These are phyloP conservation scores for Chloebia gouldiae DNA, from an alignment of 2,113 vertebrate genomes.

Conservation along the genomic window DNA sequence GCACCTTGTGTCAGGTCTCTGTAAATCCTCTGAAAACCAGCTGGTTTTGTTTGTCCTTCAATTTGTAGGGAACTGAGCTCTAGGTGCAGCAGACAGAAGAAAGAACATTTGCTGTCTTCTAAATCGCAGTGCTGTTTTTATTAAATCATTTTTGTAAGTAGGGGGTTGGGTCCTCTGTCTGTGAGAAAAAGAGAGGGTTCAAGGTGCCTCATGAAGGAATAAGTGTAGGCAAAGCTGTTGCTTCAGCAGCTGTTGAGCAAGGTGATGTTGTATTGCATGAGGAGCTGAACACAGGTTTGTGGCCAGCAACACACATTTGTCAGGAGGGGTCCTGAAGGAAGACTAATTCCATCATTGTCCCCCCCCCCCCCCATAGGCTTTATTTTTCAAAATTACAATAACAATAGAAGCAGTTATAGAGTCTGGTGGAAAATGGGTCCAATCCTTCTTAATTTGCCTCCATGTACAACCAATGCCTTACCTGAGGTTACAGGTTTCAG, in stretches of 20 bases:
- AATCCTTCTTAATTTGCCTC: not conserved
- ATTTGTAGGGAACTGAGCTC: not conserved
- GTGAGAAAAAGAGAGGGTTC: not conserved
- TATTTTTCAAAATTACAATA: not conserved
- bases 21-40: not conserved
- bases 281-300: not conserved
- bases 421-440: not conserved
- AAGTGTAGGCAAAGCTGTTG: not conserved
- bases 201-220: not conserved
- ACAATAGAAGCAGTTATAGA: not conserved
- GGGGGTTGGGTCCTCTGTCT: not conserved
- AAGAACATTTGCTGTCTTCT: not conserved
- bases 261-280: not conserved
- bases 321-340: not conserved
- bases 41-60: not conserved
- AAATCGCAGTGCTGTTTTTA: not conserved
- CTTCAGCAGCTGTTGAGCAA: not conserved
- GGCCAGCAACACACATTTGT: not conserved
- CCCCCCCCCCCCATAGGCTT: not conserved
- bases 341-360: not conserved
- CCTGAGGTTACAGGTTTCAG: not conserved
- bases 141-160: not conserved
- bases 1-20: not conserved
- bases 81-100: not conserved
- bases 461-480: not conserved